These are phyloP conservation scores for Zhuqinia jingwanae DNA, from an alignment of 2,888 invertebrate genomes.

Conservation along the genomic window DNA sequence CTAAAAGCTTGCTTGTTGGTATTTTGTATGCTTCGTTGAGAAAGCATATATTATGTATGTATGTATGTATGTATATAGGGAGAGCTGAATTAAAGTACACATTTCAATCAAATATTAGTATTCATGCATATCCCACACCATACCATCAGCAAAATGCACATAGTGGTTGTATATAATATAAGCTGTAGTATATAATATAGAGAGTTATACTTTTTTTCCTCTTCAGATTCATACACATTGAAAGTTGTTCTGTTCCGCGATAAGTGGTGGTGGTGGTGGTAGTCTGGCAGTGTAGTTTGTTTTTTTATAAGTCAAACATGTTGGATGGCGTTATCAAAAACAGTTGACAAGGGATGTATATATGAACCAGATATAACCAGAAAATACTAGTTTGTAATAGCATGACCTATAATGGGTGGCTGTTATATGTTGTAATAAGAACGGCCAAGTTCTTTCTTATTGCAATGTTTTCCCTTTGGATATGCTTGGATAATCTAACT, in stretches of 20 bases:
- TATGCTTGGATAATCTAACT: slow-evolving; percentile 49
- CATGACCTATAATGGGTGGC: slow-evolving; percentile 62
- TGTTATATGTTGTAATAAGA: slow-evolving; percentile 25
- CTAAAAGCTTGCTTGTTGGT: no score
- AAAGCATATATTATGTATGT: background rate
- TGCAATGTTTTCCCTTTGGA: slow-evolving; percentile 53
- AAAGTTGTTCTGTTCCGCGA: background rate
- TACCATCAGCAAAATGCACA: slow-evolving; percentile 10
- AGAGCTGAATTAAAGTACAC: no score
- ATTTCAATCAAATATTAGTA: slow-evolving; percentile 19
- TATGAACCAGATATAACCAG: slow-evolving; percentile 57
- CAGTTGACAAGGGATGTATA: slow-evolving; percentile 59
- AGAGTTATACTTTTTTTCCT: background rate
- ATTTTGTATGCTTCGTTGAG: slow-evolving; percentile 9
- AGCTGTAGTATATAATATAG: no score
- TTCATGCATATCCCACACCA: no score
- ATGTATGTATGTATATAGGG: no score
- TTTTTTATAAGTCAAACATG: slow-evolving; percentile 55
- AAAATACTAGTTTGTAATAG: slow-evolving; percentile 56
- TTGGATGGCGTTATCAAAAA: slow-evolving; percentile 54
- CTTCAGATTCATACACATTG: background rate
- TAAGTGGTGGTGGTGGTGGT: no score
- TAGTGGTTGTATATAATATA: slow-evolving; percentile 38
- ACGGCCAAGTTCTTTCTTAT: slow-evolving; percentile 36
- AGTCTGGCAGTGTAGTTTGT: background rate